Conservation (phyloP, 2,888 invertebrate genomes). For the Hypolimnas misippus region DNA sequence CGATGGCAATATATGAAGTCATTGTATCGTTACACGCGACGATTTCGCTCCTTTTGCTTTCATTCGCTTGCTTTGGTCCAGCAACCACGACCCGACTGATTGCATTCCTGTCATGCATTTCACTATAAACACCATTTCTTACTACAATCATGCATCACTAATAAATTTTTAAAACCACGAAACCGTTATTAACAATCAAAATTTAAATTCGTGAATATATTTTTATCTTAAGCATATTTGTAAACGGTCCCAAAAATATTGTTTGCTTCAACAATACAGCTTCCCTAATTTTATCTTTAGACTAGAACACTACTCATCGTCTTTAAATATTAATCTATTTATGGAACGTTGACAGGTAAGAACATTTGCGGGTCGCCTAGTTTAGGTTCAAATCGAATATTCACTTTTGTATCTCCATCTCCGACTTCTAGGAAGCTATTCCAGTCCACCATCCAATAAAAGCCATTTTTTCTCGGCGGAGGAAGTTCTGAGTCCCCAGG, state of each 20-base stretch:
- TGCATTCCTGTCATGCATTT: slow-evolving; percentile 39
- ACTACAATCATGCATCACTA: slow-evolving; percentile 11
- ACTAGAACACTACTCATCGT: slow-evolving; percentile 49
- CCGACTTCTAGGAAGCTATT: slow-evolving; percentile 94
- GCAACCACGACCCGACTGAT: slow-evolving; percentile 37
- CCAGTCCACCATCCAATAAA: slow-evolving; percentile 94
- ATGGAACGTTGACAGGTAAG: slow-evolving; percentile 89
- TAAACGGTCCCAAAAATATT: background rate
- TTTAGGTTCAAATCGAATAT: slow-evolving; percentile 91
- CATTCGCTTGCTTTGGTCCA: slow-evolving; percentile 40
- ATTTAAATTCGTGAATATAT: background rate
- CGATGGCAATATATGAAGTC: slow-evolving; percentile 43
- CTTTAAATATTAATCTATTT: slow-evolving; percentile 50
- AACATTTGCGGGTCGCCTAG: slow-evolving; percentile 92
- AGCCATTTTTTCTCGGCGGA: slow-evolving; percentile 88
- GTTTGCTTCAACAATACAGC: background rate
- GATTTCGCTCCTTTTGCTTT: slow-evolving; percentile 48
- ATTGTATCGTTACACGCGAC: slow-evolving; percentile 46
- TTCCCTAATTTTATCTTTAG: slow-evolving; percentile 38
- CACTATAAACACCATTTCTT: slow-evolving; percentile 22
- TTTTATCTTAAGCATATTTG: background rate
- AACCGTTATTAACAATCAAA: background rate
- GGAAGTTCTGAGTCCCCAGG: slow-evolving; percentile 86
- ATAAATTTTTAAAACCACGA: background rate
- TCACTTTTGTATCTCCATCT: slow-evolving; percentile 88